Evolutionary conservation across 2,888 invertebrate species (phyloP).

Genomic region (Stomorhina lunata): DNA sequence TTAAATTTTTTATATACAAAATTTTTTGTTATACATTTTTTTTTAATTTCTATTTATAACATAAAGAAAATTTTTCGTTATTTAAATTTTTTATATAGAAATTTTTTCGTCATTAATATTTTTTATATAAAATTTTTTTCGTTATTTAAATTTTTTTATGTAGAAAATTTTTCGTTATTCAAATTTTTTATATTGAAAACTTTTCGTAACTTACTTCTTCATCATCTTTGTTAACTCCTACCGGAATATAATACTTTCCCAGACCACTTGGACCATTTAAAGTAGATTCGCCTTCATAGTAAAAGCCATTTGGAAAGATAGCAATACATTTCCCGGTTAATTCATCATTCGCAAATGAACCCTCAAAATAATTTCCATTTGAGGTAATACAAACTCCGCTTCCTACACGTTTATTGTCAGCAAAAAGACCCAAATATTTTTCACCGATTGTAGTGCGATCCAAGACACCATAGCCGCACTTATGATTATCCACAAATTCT

Average conservation of each 20-base stretch:
- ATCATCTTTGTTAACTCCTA: constrained; percentile 82
- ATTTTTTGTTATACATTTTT: too few relatives aligned
- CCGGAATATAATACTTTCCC: constrained; percentile 89
- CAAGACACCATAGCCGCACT: constrained; percentile 93
- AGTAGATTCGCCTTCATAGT: constrained; percentile 93
- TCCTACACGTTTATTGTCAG: constrained; percentile 90
- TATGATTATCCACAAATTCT: constrained; percentile 89
- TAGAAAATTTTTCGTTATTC: too few relatives aligned
- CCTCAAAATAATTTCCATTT: constrained; percentile 95
- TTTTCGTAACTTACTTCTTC: constrained; percentile 59
- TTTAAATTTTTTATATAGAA: too few relatives aligned
- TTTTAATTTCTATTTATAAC: too few relatives aligned
- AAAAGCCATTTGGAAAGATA: constrained; percentile 92
- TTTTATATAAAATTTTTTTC: too few relatives aligned
- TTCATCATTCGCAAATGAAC: constrained; percentile 89
- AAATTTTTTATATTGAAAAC: neutral
- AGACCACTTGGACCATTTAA: constrained; percentile 90
- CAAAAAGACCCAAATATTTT: constrained; percentile 95
- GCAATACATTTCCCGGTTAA: constrained; percentile 92
- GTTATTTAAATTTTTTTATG: too few relatives aligned
- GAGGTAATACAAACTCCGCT: constrained; percentile 92
- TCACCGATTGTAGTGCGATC: constrained; percentile 92
- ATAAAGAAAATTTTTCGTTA: too few relatives aligned
- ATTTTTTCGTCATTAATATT: too few relatives aligned
- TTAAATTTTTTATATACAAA: neutral